Evolutionary conservation across 1,140 invertebrate species (phyloP).

Genomic region (Tetranychus urticae): DNA sequence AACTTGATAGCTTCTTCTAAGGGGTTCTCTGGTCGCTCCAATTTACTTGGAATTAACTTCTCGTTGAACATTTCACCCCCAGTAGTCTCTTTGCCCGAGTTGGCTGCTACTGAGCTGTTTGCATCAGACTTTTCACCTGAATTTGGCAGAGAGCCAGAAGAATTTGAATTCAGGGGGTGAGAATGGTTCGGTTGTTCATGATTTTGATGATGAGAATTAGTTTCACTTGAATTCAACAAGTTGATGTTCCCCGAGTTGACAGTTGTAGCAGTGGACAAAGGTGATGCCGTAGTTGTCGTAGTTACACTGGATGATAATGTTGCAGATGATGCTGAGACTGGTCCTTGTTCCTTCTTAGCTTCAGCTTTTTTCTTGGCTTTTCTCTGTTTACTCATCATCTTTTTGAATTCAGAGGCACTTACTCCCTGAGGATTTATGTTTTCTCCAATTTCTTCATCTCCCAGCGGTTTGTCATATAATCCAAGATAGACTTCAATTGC

Average conservation of each 20-base stretch:
- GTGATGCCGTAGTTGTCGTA: too few relatives aligned
- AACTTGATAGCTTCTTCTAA: slow-evolving; percentile 83
- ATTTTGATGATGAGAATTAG: background rate
- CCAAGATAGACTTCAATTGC: slow-evolving; percentile 77
- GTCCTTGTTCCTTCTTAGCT: slow-evolving; percentile 16
- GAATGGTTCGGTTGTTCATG: background rate
- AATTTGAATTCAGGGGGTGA: too few relatives aligned
- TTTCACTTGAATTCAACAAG: background rate
- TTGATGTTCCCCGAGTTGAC: background rate
- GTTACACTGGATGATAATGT: too few relatives aligned
- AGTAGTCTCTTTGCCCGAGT: background rate
- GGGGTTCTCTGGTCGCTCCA: slow-evolving; percentile 38
- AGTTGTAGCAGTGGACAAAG: background rate
- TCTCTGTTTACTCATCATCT: slow-evolving; percentile 76
- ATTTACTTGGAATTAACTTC: slow-evolving; percentile 7
- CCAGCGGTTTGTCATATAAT: slow-evolving; percentile 60
- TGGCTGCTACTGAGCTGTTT: background rate
- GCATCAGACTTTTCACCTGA: background rate
- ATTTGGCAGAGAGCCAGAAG: too few relatives aligned
- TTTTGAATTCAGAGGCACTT: slow-evolving; percentile 75
- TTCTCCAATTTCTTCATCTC: slow-evolving; percentile 27
- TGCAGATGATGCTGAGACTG: background rate
- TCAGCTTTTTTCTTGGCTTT: slow-evolving; percentile 52
- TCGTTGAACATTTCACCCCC: background rate
- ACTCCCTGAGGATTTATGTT: slow-evolving; percentile 59